Conservation (phyloP, 92 coral and sea anemone genomes). For the Zoanthus sansibaricus region DNA sequence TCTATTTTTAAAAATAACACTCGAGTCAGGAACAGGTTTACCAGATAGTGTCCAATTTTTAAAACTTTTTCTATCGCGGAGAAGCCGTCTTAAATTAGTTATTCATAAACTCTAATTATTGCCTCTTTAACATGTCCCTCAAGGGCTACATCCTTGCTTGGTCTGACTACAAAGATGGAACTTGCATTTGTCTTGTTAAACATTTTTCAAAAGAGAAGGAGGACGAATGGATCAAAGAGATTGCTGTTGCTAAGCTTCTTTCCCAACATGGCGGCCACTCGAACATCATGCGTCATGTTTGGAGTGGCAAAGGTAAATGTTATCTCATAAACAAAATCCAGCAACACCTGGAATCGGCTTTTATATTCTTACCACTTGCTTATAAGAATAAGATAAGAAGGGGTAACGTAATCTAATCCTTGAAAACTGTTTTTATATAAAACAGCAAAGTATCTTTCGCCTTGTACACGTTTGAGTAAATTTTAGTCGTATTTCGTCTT, state of each 20-base stretch:
- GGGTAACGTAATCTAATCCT: too few relatives aligned
- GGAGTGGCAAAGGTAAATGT: conserved; percentile 51
- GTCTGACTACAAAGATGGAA: conserved; percentile 22
- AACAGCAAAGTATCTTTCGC: too few relatives aligned
- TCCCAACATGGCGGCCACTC: conserved; percentile 50
- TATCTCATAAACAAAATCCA: neutral
- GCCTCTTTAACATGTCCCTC: neutral
- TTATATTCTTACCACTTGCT: too few relatives aligned
- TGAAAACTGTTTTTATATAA: too few relatives aligned
- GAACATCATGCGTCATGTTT: conserved; percentile 48
- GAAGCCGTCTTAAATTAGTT: neutral
- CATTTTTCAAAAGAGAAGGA: conserved; percentile 55
- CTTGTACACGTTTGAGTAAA: too few relatives aligned
- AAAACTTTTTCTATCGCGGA: neutral
- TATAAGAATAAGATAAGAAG: too few relatives aligned
- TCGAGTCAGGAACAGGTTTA: too few relatives aligned
- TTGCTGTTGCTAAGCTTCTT: conserved; percentile 28
- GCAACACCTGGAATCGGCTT: neutral
- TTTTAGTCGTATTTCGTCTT: too few relatives aligned
- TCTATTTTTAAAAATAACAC: too few relatives aligned
- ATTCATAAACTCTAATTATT: neutral
- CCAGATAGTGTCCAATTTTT: neutral
- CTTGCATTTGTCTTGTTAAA: conserved; percentile 49
- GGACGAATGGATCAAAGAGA: conserved; percentile 54
- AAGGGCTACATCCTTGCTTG: conserved; percentile 62